Percentiles rank a stretch among this genome's conserved stretches.
Conservation (phyloP, 2,113 vertebrate genomes). For the Tupaia tana region DNA sequence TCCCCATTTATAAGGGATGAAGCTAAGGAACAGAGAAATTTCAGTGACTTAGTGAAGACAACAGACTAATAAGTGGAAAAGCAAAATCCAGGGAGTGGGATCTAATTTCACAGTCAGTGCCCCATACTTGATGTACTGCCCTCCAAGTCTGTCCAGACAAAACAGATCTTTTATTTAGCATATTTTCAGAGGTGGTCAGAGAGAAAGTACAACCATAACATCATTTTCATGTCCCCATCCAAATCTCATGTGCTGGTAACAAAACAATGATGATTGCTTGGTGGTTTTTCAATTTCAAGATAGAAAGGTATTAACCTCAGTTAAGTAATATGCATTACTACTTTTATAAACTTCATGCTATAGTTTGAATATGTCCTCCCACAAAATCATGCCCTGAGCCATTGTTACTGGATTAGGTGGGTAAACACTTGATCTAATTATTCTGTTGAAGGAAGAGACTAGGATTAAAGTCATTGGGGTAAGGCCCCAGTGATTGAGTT, state of each 20-base stretch:
- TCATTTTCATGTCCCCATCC: not conserved
- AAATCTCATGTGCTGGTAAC: not conserved
- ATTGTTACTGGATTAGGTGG: too few species aligned
- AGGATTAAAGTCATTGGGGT: too few species aligned
- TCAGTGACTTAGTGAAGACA: not conserved
- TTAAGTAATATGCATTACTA: not conserved
- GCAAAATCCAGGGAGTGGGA: not conserved
- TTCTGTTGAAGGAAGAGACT: too few species aligned
- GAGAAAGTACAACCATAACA: not conserved
- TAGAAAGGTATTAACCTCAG: not conserved
- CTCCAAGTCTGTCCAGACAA: not conserved
- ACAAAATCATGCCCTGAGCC: too few species aligned
- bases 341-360: not conserved
- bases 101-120: not conserved
- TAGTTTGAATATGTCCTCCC: too few species aligned
- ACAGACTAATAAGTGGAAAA: not conserved
- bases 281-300: not conserved
- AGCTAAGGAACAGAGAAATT: conserved; percentile 27
- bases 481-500: too few species aligned
- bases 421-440: too few species aligned
- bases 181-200: conserved; percentile 19
- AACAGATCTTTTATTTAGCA: not conserved
- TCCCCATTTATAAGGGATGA: not conserved
- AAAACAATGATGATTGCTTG: not conserved
- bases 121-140: not conserved